Base-by-base conservation (phyloP, 2,888 invertebrate species). In the Bhutanitis thaidina region DNA sequence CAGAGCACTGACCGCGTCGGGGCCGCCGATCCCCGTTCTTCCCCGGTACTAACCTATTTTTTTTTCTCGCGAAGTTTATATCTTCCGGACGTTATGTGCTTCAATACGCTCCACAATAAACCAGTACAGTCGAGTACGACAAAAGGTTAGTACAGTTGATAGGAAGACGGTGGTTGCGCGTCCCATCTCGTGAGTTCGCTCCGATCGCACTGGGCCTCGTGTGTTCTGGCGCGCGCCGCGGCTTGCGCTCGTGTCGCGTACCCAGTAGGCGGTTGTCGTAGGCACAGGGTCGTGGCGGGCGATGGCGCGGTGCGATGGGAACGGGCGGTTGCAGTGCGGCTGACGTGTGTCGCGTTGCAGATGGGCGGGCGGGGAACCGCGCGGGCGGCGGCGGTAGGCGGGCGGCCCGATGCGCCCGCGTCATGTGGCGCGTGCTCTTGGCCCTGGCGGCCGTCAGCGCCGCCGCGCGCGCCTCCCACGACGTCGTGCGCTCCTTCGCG, bases 401-500 rank as follows among this genome's bases (percentile, higher is more conserved):
- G 69, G 69, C 80, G 81, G 78, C 81, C 87, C 82, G 86, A 86
- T 87, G 87, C 84, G 77, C 80, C 72, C 80, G 81, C 82, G 83
- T 76, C 79, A 87, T 88, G 89, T 88, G 88, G 89, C 85, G 88
- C 85, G 86, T 90, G 81, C 86, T 90, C 80, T 85, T 91, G 90
- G 90, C 90, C 83, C 85, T 90, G 77, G 86, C 87, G 77, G 80
- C 87, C 83, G 86, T 90, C 82, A 83, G 84, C 71, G 81, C 84
- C 80, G 85, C 86, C 85, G 80, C 34, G 34, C 34, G 81, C 89
- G 83, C 85, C 83, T 79, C 88, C 80, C 81, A 91, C 74, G 92
- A 93, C 80, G 93, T 94, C 80, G 92, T 94, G 79, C 90, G 92
- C 77, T 91, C 91, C 74, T 94, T 93, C 90, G 77, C 86, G 84